Conservation (phyloP, 2,888 invertebrate species). For the Drosophila colorata region DNA sequence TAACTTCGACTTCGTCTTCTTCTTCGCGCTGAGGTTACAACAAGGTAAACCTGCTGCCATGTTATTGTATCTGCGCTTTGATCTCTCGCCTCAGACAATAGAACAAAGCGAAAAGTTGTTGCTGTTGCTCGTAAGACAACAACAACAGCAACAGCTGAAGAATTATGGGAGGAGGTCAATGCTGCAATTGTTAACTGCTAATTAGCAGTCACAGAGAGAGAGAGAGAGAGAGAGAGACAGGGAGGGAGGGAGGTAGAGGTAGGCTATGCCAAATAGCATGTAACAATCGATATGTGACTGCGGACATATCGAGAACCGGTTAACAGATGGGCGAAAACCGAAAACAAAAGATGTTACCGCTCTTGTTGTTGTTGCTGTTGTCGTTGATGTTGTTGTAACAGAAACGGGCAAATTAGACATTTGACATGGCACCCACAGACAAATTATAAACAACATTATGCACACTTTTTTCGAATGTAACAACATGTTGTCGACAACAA, state of each 20-base stretch:
- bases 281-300: slow-evolving; percentile 64
- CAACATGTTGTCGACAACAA: slow-evolving; percentile 16
- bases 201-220: slow-evolving; percentile 68
- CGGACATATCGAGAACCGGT: slow-evolving; percentile 64
- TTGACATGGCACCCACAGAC: slow-evolving; percentile 39
- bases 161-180: slow-evolving; percentile 78
- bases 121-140: slow-evolving; percentile 47
- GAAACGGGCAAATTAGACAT: slow-evolving; percentile 38
- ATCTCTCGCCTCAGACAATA: slow-evolving; percentile 75
- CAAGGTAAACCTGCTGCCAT: slow-evolving; percentile 81
- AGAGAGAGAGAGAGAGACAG: not conserved
- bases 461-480: slow-evolving; percentile 6
- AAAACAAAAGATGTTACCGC: slow-evolving; percentile 45
- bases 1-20: slow-evolving; percentile 26
- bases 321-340: slow-evolving; percentile 37
- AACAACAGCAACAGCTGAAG: slow-evolving; percentile 46
- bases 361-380: slow-evolving; percentile 8
- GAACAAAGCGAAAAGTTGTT: slow-evolving; percentile 73
- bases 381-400: slow-evolving; percentile 14
- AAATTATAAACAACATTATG: slow-evolving; percentile 42
- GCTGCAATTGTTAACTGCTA: slow-evolving; percentile 79
- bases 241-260: too few relatives aligned
- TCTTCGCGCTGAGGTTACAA: slow-evolving; percentile 68
- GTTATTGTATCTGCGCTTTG: slow-evolving; percentile 73
- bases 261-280: slow-evolving; percentile 32